Conservation (phyloP, 2,888 invertebrate genomes). For the Acronicta psi region DNA sequence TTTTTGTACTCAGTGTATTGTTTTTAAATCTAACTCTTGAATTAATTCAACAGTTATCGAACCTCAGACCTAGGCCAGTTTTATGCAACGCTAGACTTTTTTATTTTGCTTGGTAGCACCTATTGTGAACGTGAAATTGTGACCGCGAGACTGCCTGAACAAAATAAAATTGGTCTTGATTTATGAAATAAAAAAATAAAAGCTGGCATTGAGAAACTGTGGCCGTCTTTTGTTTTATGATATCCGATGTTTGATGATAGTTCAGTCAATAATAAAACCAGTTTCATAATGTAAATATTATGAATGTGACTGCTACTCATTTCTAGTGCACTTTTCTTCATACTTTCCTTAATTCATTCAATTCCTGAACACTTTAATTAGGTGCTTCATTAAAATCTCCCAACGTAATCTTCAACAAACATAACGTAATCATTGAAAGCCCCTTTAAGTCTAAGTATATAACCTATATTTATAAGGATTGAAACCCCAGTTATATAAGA, state of each 20-base stretch:
- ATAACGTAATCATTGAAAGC: neutral
- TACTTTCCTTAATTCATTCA: no score
- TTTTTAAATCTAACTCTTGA: no score
- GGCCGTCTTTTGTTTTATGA: conserved; percentile 13
- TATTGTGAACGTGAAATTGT: conserved; percentile 24
- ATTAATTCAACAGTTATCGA: conserved; percentile 29
- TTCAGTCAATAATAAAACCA: neutral
- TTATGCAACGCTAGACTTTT: conserved; percentile 41
- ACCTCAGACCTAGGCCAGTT: conserved; percentile 34
- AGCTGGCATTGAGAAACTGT: conserved; percentile 34
- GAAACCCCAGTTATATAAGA: conserved; percentile 42
- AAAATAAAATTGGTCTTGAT: neutral
- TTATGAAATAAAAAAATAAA: conserved; percentile 6
- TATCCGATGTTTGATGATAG: conserved; percentile 20
- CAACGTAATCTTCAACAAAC: neutral
- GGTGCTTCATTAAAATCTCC: neutral
- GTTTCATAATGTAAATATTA: conserved; percentile 7
- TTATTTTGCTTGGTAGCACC: conserved; percentile 32
- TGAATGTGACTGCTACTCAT: conserved; percentile 2
- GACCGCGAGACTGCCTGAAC: neutral
- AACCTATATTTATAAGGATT: conserved; percentile 12
- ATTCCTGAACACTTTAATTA: no score
- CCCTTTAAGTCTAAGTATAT: neutral
- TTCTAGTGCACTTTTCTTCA: neutral
- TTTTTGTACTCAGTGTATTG: no score